A percentile compares a stretch with the other conserved stretches of the same genome.
Conservation (phyloP, 2,113 vertebrate species). For the Notothenia coriiceps region DNA sequence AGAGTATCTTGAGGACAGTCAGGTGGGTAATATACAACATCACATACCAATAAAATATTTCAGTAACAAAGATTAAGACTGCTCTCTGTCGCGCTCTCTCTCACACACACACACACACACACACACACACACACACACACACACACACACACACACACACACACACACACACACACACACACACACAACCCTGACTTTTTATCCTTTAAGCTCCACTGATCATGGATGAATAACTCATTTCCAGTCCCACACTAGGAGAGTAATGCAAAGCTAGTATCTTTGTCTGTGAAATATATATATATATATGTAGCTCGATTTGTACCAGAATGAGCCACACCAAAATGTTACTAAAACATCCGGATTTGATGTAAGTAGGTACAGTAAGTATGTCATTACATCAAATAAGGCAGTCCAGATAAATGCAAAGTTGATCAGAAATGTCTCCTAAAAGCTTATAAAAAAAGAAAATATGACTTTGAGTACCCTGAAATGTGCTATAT, state of each 20-base stretch:
- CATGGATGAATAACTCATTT: not conserved
- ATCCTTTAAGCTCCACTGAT: slow-evolving; percentile 8
- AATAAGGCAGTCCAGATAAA: not conserved
- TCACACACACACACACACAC: not conserved
- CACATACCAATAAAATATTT: slow-evolving; percentile 4
- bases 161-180: not conserved
- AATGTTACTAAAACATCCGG: not conserved
- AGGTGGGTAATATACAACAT: slow-evolving; percentile 2
- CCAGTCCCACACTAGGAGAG: not conserved
- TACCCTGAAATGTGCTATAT: not conserved
- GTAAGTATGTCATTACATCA: not conserved
- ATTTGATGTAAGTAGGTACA: not conserved
- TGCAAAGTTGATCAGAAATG: not conserved
- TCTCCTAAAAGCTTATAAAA: not conserved
- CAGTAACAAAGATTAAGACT: not conserved
- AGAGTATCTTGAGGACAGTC: slow-evolving; percentile 2
- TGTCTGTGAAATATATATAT: no score
- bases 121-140: not conserved
- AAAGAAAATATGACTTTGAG: not conserved
- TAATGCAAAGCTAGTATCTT: no score
- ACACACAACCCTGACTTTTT: not conserved
- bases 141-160: not conserved
- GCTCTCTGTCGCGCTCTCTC: not conserved
- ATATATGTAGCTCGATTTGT: not conserved
- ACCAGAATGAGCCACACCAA: not conserved